Percentiles rank a stretch among this genome's conserved stretches.
phyloP scores from a whole-genome alignment of 2,888 invertebrate genomes.

The Caenorhabditis sp. region DNA sequence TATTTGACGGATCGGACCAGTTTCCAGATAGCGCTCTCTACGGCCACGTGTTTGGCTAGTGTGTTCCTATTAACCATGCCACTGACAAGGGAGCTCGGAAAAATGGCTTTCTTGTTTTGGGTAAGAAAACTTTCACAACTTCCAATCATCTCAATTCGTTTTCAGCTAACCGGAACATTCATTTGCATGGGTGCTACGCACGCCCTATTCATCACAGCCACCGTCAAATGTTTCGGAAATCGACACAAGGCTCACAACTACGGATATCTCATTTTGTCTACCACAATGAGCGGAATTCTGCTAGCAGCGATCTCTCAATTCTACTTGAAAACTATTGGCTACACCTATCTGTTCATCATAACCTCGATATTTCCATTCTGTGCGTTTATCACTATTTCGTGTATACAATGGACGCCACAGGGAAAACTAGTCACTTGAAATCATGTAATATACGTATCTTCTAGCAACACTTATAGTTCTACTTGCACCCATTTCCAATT shows the following conservation, averaged over 20 bases:
- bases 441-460: not conserved
- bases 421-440: conserved; percentile 74
- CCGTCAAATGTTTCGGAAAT: conserved; percentile 81
- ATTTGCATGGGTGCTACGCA: conserved; percentile 82
- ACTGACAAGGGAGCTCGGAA: conserved; percentile 71
- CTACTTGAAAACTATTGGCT: conserved; percentile 77
- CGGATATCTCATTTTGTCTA: conserved; percentile 80
- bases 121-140: conserved; percentile 5
- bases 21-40: conserved; percentile 83
- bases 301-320: conserved; percentile 78
- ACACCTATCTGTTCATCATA: conserved; percentile 80
- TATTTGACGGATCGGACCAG: conserved; percentile 84
- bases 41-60: conserved; percentile 80
- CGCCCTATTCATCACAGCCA: conserved; percentile 82
- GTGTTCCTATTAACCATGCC: conserved; percentile 82
- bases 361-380: conserved; percentile 80
- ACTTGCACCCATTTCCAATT: not conserved
- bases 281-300: conserved; percentile 76
- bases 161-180: conserved; percentile 77
- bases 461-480: not conserved
- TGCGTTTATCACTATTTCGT: conserved; percentile 79
- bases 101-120: conserved; percentile 55
- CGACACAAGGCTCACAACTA: conserved; percentile 81
- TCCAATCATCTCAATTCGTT: not conserved
- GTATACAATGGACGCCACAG: conserved; percentile 79